Percentiles rank a stretch among this genome's conserved stretches.
These are phyloP conservation scores for Epinephelus lanceolatus DNA, from an alignment of 2,113 vertebrate species.

Conservation along the genomic window DNA sequence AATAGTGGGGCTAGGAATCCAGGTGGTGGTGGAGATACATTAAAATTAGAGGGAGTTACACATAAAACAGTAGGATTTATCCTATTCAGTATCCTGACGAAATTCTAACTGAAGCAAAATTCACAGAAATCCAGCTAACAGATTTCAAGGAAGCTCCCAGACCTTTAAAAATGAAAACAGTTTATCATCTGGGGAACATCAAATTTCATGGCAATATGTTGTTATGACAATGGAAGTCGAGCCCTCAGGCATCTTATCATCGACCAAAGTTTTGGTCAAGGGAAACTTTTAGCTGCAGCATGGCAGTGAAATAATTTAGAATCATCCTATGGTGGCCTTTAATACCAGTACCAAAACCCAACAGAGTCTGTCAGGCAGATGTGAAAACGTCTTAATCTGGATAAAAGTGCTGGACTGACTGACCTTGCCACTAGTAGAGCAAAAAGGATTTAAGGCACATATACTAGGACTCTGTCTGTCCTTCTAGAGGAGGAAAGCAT, in stretches of 20 bases:
- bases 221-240: not conserved
- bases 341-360: not conserved
- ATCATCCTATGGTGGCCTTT: not conserved
- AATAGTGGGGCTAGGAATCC: too few species aligned
- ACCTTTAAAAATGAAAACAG: too few species aligned
- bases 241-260: not conserved
- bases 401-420: not conserved
- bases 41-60: too few species aligned
- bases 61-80: too few species aligned
- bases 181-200: too few species aligned
- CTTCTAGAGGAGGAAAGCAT: not conserved
- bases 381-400: not conserved
- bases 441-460: conserved; percentile 8
- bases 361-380: not conserved
- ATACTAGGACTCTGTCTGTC: not conserved
- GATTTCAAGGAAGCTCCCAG: too few species aligned
- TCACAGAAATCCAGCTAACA: too few species aligned
- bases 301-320: not conserved
- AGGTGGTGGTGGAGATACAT: too few species aligned
- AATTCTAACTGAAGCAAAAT: too few species aligned
- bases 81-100: too few species aligned
- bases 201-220: too few species aligned
- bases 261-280: not conserved
- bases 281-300: not conserved
- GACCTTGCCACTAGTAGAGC: not conserved